These are phyloP conservation scores for Drosophila elegans DNA, from an alignment of 1,140 invertebrate species.

Conservation along the genomic window DNA sequence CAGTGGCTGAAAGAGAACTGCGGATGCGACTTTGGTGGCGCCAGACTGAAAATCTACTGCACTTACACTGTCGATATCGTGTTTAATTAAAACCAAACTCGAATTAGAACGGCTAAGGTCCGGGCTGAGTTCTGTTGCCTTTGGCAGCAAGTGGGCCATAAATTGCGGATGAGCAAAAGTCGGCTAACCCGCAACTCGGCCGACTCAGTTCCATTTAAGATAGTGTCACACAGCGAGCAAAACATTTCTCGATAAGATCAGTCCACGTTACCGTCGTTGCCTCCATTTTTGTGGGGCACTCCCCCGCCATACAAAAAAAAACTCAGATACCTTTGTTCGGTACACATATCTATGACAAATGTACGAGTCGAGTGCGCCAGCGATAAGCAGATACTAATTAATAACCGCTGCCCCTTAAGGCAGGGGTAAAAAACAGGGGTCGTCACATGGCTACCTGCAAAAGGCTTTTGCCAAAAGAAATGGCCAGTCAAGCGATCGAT, in stretches of 20 bases:
- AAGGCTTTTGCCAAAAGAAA: conserved; percentile 60
- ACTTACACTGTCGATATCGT: conserved; percentile 62
- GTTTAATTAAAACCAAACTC: conserved; percentile 59
- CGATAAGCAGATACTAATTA: conserved; percentile 81
- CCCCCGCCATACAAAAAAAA: conserved; percentile 52
- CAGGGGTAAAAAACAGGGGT: not conserved
- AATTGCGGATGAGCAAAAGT: conserved; percentile 64
- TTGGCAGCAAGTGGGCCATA: conserved; percentile 43
- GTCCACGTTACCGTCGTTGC: conserved; percentile 25
- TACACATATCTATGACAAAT: conserved; percentile 74
- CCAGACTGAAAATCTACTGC: conserved; percentile 17
- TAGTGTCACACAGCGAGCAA: conserved; percentile 61
- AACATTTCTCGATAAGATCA: conserved; percentile 68
- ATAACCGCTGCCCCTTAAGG: conserved; percentile 55
- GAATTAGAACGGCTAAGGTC: conserved; percentile 31
- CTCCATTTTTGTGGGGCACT: conserved; percentile 28
- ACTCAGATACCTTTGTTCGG: conserved; percentile 44
- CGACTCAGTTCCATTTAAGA: conserved; percentile 55
- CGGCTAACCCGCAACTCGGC: conserved; percentile 17
- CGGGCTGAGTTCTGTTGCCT: conserved; percentile 5
- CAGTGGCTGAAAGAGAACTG: not conserved
- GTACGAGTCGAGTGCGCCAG: conserved; percentile 59
- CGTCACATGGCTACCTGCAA: conserved; percentile 59
- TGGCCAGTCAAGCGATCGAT: conserved; percentile 44
- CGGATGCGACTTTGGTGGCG: conserved; percentile 47